These are phyloP conservation scores for Gambusia yucatana DNA, from an alignment of 2,797 vertebrate species.

Conservation along the genomic window DNA sequence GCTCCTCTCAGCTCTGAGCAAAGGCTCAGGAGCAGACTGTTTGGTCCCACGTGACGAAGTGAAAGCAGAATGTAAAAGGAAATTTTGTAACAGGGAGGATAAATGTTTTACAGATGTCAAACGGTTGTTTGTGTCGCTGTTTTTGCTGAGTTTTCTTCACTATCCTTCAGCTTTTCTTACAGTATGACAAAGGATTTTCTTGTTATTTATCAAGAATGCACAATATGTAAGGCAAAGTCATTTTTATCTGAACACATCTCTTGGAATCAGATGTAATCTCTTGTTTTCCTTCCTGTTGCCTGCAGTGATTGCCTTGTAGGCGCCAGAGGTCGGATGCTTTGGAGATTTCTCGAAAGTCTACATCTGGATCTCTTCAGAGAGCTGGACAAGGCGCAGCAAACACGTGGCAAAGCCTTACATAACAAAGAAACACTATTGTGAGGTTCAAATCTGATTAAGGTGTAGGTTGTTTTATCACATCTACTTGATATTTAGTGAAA, in stretches of 20 bases:
- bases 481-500: not conserved
- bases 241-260: not conserved
- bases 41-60: conserved; percentile 26
- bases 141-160: not conserved
- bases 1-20: conserved; percentile 33
- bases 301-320: conserved; percentile 15
- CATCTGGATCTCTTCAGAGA: conserved; percentile 83
- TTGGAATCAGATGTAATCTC: not conserved
- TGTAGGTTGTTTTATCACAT: not conserved
- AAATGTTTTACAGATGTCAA: conserved; percentile 77
- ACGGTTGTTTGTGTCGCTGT: conserved; percentile 35
- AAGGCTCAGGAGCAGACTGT: conserved; percentile 24
- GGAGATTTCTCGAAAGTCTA: conserved; percentile 36
- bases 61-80: conserved; percentile 38
- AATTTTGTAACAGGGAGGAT: conserved; percentile 53
- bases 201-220: not conserved
- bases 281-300: conserved; percentile 17
- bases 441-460: conserved; percentile 9
- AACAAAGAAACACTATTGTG: conserved; percentile 32
- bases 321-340: conserved; percentile 48
- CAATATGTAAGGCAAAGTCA: not conserved
- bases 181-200: not conserved
- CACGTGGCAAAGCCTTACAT: conserved; percentile 68
- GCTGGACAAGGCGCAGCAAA: conserved; percentile 64
- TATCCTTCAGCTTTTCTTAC: not conserved